Evolutionary conservation across 2,888 invertebrate genomes (phyloP).

Genomic region (Meganola albula): DNA sequence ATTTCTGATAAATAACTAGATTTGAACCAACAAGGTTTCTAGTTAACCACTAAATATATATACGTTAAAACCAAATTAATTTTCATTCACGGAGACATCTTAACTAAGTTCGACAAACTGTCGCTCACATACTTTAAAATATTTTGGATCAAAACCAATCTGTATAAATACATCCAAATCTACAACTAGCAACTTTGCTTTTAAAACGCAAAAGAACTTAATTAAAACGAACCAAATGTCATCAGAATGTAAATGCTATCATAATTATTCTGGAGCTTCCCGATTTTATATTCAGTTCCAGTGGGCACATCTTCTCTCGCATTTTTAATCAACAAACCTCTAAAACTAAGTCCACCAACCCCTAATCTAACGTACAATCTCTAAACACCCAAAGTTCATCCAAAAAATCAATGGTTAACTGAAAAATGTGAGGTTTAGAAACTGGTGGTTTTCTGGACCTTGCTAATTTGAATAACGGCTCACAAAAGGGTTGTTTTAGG

Average conservation of each 20-base stretch:
- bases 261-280: conserved; percentile 9
- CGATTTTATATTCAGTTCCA: conserved; percentile 24
- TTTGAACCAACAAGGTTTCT: too few relatives aligned
- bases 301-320: conserved; percentile 30
- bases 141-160: neutral
- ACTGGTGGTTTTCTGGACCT: too few relatives aligned
- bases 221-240: neutral
- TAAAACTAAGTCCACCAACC: too few relatives aligned
- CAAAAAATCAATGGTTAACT: neutral
- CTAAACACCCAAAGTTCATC: too few relatives aligned
- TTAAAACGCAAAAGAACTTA: neutral
- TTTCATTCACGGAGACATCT: too few relatives aligned
- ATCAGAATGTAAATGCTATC: neutral
- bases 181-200: neutral
- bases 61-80: too few relatives aligned
- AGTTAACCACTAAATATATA: too few relatives aligned
- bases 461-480: conserved; percentile 57
- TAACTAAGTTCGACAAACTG: too few relatives aligned
- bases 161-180: neutral
- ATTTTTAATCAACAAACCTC: conserved; percentile 59
- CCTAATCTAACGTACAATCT: too few relatives aligned
- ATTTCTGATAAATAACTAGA: too few relatives aligned
- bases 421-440: too few relatives aligned
- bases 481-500: conserved; percentile 40
- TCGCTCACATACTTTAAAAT: too few relatives aligned